These are phyloP conservation scores for Hypomecis punctinalis DNA, from an alignment of 2,888 invertebrate species.

Conservation along the genomic window DNA sequence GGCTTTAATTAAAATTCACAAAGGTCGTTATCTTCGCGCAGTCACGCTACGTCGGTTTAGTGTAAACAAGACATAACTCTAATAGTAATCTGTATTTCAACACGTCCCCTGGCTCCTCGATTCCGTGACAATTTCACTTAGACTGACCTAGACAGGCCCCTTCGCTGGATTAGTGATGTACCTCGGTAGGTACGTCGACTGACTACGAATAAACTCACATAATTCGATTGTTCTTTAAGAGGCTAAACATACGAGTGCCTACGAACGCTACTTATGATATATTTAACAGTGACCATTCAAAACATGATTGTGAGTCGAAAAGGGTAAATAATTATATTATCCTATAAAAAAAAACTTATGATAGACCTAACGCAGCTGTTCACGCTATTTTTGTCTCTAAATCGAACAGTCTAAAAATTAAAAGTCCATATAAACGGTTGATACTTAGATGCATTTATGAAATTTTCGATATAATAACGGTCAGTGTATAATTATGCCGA, in stretches of 20 bases:
- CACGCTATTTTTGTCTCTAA: conserved; percentile 74
- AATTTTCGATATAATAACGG: conserved; percentile 63
- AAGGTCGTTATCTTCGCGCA: conserved; percentile 4
- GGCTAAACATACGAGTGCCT: conserved; percentile 82
- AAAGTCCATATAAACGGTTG: conserved; percentile 70
- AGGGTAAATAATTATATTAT: conserved; percentile 72
- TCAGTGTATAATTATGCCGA: conserved; percentile 49
- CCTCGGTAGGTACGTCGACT: conserved; percentile 56
- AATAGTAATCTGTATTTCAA: conserved; percentile 11
- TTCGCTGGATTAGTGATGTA: conserved; percentile 57
- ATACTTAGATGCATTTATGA: conserved; percentile 70
- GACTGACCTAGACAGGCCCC: conserved; percentile 25
- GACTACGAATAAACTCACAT: conserved; percentile 59
- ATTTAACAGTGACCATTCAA: conserved; percentile 77
- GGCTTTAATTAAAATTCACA: neutral
- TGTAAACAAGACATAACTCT: conserved; percentile 25
- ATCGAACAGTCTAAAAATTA: conserved; percentile 67
- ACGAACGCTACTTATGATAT: conserved; percentile 82
- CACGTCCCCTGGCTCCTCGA: conserved; percentile 19
- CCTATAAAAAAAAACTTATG: conserved; percentile 64
- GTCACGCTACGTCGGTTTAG: conserved; percentile 9
- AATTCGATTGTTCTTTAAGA: conserved; percentile 55
- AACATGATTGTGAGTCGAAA: conserved; percentile 82
- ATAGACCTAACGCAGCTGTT: conserved; percentile 67
- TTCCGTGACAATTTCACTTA: conserved; percentile 23